Conservation (phyloP, 2,888 invertebrate species). For the Epirrhoe alternata region DNA sequence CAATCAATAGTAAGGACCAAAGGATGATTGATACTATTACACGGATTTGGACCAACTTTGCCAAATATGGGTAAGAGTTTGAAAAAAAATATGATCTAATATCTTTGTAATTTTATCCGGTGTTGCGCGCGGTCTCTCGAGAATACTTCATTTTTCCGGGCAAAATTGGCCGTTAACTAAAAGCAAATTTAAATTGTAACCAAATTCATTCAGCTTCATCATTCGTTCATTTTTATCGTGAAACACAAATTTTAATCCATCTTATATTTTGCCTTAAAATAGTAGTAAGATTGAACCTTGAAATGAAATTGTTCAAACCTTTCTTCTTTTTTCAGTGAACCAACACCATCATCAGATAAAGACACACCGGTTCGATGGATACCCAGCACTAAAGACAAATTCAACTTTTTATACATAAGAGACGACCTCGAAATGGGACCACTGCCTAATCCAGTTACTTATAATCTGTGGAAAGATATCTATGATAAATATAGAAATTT, state of each 20-base stretch:
- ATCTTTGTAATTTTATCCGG: too few relatives aligned
- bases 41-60: slow-evolving; percentile 75
- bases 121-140: too few relatives aligned
- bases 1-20: slow-evolving; percentile 57
- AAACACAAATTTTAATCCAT: too few relatives aligned
- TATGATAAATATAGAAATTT: slow-evolving; percentile 48
- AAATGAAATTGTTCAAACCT: neutral
- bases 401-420: slow-evolving; percentile 49
- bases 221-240: too few relatives aligned
- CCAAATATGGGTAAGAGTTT: slow-evolving; percentile 68
- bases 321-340: slow-evolving; percentile 53
- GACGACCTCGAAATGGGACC: slow-evolving; percentile 48
- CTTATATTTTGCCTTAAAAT: too few relatives aligned
- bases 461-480: slow-evolving; percentile 48
- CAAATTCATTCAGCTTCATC: too few relatives aligned
- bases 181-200: too few relatives aligned
- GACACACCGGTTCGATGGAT: slow-evolving; percentile 41
- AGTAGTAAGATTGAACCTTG: too few relatives aligned
- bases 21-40: slow-evolving; percentile 67
- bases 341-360: slow-evolving; percentile 51
- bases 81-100: neutral
- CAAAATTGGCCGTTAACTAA: too few relatives aligned
- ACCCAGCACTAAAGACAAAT: slow-evolving; percentile 44
- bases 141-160: too few relatives aligned
- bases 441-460: slow-evolving; percentile 44